These are phyloP conservation scores for Sicus ferrugineus DNA, from an alignment of 2,888 invertebrate species.

Conservation along the genomic window DNA sequence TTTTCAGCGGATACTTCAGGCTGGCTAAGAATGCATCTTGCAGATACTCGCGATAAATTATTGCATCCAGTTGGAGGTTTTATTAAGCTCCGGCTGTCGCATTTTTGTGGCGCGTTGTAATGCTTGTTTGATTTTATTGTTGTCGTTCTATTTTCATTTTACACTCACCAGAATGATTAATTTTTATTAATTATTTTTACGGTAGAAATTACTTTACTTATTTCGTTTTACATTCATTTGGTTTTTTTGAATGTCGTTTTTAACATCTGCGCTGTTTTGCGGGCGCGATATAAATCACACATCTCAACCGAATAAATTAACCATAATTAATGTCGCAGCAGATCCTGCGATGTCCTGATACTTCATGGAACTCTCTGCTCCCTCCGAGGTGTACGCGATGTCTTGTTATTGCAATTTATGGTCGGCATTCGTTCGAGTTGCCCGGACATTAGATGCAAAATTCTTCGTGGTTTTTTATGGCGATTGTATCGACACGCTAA, in stretches of 20 bases:
- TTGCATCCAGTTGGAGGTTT: not conserved
- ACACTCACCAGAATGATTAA: conserved; percentile 26
- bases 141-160: conserved; percentile 1
- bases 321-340: not conserved
- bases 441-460: too few species aligned
- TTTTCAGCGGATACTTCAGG: conserved; percentile 10
- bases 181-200: too few species aligned
- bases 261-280: not conserved
- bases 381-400: not conserved
- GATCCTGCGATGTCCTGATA: not conserved
- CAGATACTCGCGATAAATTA: conserved; percentile 22
- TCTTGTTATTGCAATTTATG: conserved; percentile 7
- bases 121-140: not conserved
- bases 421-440: too few species aligned
- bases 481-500: too few species aligned
- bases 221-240: too few species aligned
- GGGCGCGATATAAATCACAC: conserved; percentile 1
- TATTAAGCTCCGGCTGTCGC: conserved; percentile 26
- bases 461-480: too few species aligned
- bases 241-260: conserved; percentile 9
- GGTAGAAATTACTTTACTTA: too few species aligned
- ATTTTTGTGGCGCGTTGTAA: conserved; percentile 21
- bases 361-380: not conserved
- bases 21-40: conserved; percentile 4
- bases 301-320: conserved; percentile 9